Evolutionary conservation across 1,140 invertebrate genomes (phyloP).

Genomic region (Idris sp.): DNA sequence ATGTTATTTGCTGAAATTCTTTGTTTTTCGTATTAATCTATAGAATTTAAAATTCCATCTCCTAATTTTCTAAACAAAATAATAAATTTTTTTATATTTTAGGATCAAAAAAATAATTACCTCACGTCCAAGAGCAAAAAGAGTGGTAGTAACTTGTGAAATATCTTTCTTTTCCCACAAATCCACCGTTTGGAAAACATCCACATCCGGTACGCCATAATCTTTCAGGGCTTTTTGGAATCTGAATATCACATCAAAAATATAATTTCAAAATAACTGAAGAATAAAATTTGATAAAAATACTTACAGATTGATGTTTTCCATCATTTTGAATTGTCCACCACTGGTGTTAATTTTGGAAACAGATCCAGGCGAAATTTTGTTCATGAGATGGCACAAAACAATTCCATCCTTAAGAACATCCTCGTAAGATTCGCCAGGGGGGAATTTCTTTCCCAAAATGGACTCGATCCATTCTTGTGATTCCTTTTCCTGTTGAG

Average conservation of each 20-base stretch:
- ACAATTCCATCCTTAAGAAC: constrained; percentile 90
- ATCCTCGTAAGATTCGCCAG: constrained; percentile 83
- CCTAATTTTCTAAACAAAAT: too few species aligned
- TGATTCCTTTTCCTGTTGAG: constrained; percentile 89
- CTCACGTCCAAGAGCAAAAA: constrained; percentile 92
- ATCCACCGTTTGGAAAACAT: constrained; percentile 96
- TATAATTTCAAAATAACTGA: too few species aligned
- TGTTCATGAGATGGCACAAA: constrained; percentile 91
- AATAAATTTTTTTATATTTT: too few species aligned
- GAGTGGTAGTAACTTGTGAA: constrained; percentile 89
- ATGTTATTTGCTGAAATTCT: too few species aligned
- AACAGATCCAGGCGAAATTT: constrained; percentile 89
- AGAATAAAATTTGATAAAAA: not conserved
- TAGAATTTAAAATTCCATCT: too few species aligned
- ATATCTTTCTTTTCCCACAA: constrained; percentile 96
- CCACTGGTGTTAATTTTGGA: constrained; percentile 90
- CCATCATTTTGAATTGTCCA: constrained; percentile 96
- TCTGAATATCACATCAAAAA: constrained; percentile 77
- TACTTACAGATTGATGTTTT: constrained; percentile 91
- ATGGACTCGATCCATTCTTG: constrained; percentile 93
- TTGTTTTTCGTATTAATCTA: too few species aligned
- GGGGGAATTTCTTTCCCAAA: constrained; percentile 87
- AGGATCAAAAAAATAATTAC: constrained; percentile 76
- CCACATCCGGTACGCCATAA: constrained; percentile 92
- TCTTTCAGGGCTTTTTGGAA: constrained; percentile 92